Evolutionary conservation across 2,797 vertebrate genomes (phyloP).

Genomic region (Acanthis flammea): DNA sequence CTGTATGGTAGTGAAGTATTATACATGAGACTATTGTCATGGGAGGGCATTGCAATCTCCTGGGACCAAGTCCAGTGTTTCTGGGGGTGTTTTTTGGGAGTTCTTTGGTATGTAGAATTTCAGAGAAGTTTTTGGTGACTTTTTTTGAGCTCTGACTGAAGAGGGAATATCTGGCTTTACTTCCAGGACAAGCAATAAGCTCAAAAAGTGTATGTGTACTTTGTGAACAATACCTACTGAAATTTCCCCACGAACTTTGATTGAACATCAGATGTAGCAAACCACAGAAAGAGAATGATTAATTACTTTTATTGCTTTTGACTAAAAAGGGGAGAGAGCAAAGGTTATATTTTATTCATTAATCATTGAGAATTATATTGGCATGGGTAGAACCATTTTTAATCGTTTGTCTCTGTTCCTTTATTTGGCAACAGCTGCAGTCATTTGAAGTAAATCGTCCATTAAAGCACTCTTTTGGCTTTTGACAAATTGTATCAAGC

Average conservation of each 20-base stretch:
- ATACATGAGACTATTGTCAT: background rate
- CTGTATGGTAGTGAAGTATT: background rate
- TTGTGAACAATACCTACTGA: background rate
- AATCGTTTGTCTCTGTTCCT: background rate
- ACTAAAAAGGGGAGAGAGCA: background rate
- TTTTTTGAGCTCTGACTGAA: background rate
- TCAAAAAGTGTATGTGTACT: background rate
- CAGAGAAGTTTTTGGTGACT: background rate
- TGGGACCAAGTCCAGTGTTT: background rate
- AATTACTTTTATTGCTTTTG: background rate
- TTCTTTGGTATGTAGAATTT: background rate
- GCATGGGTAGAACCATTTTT: background rate
- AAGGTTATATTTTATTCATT: background rate
- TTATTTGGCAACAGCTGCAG: slow-evolving; percentile 56
- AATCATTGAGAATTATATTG: background rate
- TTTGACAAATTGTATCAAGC: slow-evolving; percentile 73
- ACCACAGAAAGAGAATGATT: background rate
- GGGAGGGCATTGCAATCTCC: too few species aligned
- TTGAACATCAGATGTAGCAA: background rate
- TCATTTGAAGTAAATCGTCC: slow-evolving; percentile 71
- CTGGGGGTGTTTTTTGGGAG: background rate
- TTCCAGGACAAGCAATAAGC: background rate
- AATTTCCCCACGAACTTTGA: background rate
- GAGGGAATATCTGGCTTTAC: background rate
- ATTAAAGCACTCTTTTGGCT: slow-evolving; percentile 65